Base-by-base conservation (phyloP, 2,888 invertebrate genomes). In the Leptopterna dolabrata region DNA sequence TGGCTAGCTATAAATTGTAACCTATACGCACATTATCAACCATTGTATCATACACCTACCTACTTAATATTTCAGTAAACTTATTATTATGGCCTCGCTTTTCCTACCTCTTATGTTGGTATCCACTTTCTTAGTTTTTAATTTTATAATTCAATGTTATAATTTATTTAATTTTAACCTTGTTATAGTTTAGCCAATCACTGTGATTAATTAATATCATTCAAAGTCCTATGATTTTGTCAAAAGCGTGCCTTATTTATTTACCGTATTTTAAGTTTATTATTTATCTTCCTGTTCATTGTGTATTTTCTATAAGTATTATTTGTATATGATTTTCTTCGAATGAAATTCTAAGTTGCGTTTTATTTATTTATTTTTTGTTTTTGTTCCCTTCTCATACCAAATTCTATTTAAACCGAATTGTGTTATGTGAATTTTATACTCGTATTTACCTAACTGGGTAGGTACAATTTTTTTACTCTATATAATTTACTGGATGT, bases 341-440 rank as follows among this genome's bases (percentile, higher is more conserved):
- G 19, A 76, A 76, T 90, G 89, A 89, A 88, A 88, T 70, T 89
- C 86, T 89, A 89, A 88, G 89, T 88, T 87, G 82, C 89, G 90
- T 88, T 90, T 87, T 89, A 89, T 88, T 90, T 89, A 89, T 88
- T 90, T 89, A 70, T 36, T 88, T 83, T 88, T 89, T 90, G 89
- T 90, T 90, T 90, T 90, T 88, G 88, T 89, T 90, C 11, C 29
- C 43, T 41, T 47, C 45, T n/a, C 45, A 16, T 19, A 24, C 71
- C 19, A 27, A 27, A 4, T 4, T 71, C 14, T 4, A 71, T 9
- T 19, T 71, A 24, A n/a, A n/a, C n/a, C n/a, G n/a, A n/a, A n/a
- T n/a, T n/a, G n/a, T n/a, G n/a, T n/a, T n/a, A n/a, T n/a, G n/a
- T n/a, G n/a, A n/a, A n/a, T n/a, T n/a, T n/a, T n/a, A n/a, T n/a